Evolutionary conservation across 92 coral and sea anemone genomes (phyloP), one percentile per base, ranked within the genome.

Genomic region (Umimayanthus chanpuru): DNA sequence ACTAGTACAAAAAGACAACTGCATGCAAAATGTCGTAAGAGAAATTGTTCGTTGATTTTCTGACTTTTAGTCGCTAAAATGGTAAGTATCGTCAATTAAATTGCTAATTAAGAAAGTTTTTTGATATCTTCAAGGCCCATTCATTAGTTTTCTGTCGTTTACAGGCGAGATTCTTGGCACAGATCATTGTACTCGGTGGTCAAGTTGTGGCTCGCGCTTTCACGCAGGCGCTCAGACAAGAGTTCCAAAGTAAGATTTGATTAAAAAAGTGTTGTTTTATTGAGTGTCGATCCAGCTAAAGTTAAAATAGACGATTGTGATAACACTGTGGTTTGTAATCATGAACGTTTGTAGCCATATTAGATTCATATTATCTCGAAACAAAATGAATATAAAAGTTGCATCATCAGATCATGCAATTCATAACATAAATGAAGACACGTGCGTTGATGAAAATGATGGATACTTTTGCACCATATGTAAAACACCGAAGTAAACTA

Each of bases 171-270:
- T 97, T 97, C 79, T 87, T 97, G 65, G 99, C 98, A 25, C 98
- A 97, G 92, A 97, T 97, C 26, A 93, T 97, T 47, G 90, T 97
- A n/a, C 94, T 95, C 6, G 99, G 99, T 18, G 99, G 98, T 6
- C 99, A 97, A 88, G 98, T 97, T 28, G 89, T 97, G 26, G 99
- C 94, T 28, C 91, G 99, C 61, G 99, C 99, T 8, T 97, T 97
- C 77, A 94, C 99, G 10, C 98, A 97, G 85, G 99, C 99, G 21
- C 93, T 97, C 43, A 94, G 94, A 73, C 99, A 97, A 79, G 99
- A 97, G 88, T 97, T 97, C 91, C 99, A 95, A 89, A 95, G 99
- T 97, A 80, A 95, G 99, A 89, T 78, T 58, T 47, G 11, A 11
- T 53, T 9, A 12, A 14, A 53, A 53, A 53, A 32, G 36, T 53